phyloP scores from a whole-genome alignment of 2,797 vertebrate genomes.

The Bryconaethiops microstoma region DNA sequence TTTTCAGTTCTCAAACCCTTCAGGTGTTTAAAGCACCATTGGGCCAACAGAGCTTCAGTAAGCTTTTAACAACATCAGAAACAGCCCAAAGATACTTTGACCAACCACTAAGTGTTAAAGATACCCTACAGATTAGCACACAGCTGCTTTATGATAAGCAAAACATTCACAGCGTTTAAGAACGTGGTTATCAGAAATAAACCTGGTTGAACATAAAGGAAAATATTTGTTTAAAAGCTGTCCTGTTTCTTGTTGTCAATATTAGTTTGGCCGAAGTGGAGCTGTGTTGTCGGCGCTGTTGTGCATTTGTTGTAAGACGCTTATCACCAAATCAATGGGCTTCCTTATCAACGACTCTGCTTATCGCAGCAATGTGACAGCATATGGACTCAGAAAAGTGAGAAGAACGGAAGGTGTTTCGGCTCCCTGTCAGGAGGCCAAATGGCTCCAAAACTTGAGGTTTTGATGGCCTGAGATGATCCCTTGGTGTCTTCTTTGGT shows the following conservation, averaged over 20 bases:
- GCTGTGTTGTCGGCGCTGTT: not conserved
- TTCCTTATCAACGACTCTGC: slow-evolving; percentile 16
- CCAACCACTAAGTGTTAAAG: too few species aligned
- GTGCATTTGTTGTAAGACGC: not conserved
- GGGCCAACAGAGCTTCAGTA: too few species aligned
- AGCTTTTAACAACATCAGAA: too few species aligned
- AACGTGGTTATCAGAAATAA: not conserved
- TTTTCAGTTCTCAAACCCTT: not conserved
- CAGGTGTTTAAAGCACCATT: too few species aligned
- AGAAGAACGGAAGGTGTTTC: slow-evolving; percentile 9
- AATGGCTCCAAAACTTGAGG: slow-evolving; percentile 33
- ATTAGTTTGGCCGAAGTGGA: not conserved
- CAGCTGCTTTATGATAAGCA: not conserved
- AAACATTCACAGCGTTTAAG: not conserved
- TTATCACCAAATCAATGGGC: not conserved
- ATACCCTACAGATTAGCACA: too few species aligned
- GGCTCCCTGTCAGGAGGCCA: slow-evolving; percentile 24
- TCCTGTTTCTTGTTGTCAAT: not conserved
- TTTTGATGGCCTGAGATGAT: slow-evolving; percentile 11
- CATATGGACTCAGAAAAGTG: slow-evolving; percentile 13
- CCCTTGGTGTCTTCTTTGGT: not conserved
- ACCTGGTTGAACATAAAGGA: not conserved
- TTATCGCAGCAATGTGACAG: slow-evolving; percentile 15
- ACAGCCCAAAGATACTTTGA: too few species aligned
- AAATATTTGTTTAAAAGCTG: slow-evolving; percentile 8